These are phyloP conservation scores for Cichladusa arquata DNA, from an alignment of 2,113 vertebrate species.

Conservation along the genomic window DNA sequence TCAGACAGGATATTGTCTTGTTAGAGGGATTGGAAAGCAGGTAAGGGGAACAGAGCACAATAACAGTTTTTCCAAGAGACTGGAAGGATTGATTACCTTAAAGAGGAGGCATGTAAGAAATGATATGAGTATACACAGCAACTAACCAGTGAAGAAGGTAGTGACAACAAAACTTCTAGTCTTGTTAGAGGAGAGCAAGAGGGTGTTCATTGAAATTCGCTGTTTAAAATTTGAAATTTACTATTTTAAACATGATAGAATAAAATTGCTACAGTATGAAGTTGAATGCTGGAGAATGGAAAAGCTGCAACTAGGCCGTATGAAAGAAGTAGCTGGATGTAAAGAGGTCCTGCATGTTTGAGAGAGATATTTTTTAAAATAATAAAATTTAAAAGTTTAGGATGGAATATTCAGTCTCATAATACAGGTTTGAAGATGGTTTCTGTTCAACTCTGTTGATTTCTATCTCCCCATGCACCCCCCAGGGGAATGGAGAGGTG, in stretches of 20 bases:
- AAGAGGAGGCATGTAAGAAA: background rate
- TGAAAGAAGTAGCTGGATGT: background rate
- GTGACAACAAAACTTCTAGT: background rate
- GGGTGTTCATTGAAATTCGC: background rate
- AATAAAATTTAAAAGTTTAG: background rate
- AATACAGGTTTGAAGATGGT: background rate
- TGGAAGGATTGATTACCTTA: background rate
- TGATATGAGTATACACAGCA: background rate
- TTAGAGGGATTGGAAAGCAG: background rate
- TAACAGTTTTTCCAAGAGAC: background rate
- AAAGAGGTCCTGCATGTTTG: background rate
- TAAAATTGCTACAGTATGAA: background rate
- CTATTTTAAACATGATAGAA: background rate
- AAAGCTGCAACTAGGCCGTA: background rate
- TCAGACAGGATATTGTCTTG: background rate
- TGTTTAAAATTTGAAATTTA: background rate
- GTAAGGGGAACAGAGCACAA: background rate
- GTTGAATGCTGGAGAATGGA: background rate
- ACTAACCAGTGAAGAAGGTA: background rate
- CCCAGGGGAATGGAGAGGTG: rapidly evolving
- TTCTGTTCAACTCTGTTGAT: background rate
- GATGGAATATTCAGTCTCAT: background rate
- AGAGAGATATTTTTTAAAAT: background rate
- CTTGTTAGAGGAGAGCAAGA: background rate
- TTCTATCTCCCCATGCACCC: background rate